Percentiles rank a stretch among this genome's conserved stretches.
phyloP scores from a whole-genome alignment of 2,113 vertebrate genomes.

The Amblyopsis rosae region DNA sequence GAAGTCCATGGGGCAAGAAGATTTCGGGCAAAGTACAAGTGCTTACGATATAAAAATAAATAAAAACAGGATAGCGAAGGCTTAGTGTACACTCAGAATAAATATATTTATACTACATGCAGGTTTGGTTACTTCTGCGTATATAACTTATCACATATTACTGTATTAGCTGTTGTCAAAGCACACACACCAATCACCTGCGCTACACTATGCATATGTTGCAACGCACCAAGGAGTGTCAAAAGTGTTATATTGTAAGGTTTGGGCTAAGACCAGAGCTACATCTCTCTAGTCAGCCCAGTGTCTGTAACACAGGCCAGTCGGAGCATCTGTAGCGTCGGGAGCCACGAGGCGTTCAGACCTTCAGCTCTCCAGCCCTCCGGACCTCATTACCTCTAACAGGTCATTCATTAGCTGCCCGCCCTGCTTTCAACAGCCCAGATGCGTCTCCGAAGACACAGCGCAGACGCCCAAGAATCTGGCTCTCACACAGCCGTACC shows the following conservation, averaged over 20 bases:
- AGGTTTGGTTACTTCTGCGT: background rate
- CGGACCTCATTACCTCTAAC: constrained; percentile 76
- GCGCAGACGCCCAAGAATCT: constrained; percentile 45
- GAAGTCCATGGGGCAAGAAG: constrained; percentile 35
- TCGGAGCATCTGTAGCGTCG: constrained; percentile 61
- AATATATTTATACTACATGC: background rate
- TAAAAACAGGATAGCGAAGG: constrained; percentile 18
- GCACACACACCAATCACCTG: background rate
- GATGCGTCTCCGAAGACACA: constrained; percentile 58
- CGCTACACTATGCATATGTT: background rate
- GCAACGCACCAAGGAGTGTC: background rate
- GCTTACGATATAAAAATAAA: constrained; percentile 32
- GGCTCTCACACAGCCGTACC: background rate
- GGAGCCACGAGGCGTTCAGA: constrained; percentile 39
- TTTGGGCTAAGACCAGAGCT: constrained; percentile 9
- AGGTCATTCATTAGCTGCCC: constrained; percentile 80
- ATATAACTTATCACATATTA: background rate
- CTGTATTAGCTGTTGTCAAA: background rate
- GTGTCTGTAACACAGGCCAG: background rate
- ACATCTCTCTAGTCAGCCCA: constrained; percentile 33
- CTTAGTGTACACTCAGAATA: background rate
- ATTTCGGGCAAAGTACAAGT: constrained; percentile 46
- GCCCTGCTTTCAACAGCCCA: constrained; percentile 72
- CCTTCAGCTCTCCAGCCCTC: constrained; percentile 35
- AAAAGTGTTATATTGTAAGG: constrained; percentile 16